phyloP scores from a whole-genome alignment of 2,888 invertebrate genomes.

The Allacma fusca region DNA sequence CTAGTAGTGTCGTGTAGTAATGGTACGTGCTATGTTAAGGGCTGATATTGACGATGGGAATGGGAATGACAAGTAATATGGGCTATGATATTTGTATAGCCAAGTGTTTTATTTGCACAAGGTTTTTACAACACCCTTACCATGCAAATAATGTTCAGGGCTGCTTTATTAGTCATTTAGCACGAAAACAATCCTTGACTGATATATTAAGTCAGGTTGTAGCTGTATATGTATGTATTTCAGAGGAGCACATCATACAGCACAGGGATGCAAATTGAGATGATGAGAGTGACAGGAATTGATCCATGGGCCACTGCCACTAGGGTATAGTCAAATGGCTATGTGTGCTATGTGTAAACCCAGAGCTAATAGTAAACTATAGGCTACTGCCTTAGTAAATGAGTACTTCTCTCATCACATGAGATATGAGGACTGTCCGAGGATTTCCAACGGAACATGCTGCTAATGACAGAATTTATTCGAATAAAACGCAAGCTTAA shows the following conservation, averaged over 20 bases:
- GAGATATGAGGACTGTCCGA: background rate
- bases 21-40: too few species aligned
- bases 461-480: constrained; percentile 2
- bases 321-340: too few species aligned
- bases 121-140: constrained; percentile 21
- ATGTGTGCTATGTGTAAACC: too few species aligned
- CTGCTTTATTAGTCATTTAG: constrained; percentile 2
- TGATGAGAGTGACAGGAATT: too few species aligned
- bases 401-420: background rate
- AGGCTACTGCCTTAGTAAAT: too few species aligned
- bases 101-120: constrained; percentile 18
- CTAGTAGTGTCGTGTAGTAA: too few species aligned
- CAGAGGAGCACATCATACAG: too few species aligned
- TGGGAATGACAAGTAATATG: background rate
- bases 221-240: background rate
- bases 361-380: too few species aligned
- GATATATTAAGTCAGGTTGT: constrained; percentile 2
- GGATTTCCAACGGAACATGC: background rate
- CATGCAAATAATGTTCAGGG: constrained; percentile 29
- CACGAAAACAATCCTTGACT: constrained; percentile 31
- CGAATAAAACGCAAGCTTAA: background rate
- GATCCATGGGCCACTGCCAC: too few species aligned
- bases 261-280: too few species aligned
- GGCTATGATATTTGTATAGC: background rate
- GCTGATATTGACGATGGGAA: background rate